Evolutionary conservation across 2,888 invertebrate species (phyloP), one percentile per base, ranked within the genome.

Genomic region (Cecidostiba fungosa): DNA sequence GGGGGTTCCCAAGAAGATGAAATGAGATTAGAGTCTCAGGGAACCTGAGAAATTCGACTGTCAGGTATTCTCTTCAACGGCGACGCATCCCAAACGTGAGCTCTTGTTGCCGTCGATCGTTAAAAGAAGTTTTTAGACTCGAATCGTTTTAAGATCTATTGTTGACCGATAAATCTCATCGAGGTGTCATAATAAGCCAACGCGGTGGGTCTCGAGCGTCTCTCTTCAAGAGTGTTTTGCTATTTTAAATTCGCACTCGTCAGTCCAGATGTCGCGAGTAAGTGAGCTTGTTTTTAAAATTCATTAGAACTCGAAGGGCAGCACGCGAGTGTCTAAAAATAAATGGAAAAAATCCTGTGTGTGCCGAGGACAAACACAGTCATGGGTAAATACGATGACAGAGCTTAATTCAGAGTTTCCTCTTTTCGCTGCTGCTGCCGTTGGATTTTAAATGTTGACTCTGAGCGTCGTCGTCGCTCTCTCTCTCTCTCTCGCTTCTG

Each of bases 401-500:
- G 62, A 23, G 72, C 66, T 82, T 66, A 77, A 66, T 73, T 82
- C 74, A n/a, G 39, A 82, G n/a, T 82, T 81, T 66, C 74, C 62
- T 82, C 74, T 29, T 74, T 43, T n/a, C 29, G 54, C 69, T 10
- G 29, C 23, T 23, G 69, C 39, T 29, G 23, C n/a, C 43, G 59
- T 62, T 29, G 80, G 39, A 73, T 73, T 81, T 81, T 72, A 39
- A 81, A 62, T 73, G 73, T 81, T 81, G 80, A 73, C 73, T 81
- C 26, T 23, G 39, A 12, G 23, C 54, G 23, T 29, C 66, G 26
- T 23, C 14, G 66, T n/a, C 59, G 8, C 23, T 23, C 59, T 59
- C 10, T n/a, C 54, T 59, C n/a, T n/a, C 54, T 54, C n/a, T 8
- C 59, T 59, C 59, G 4, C 23, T 2, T 23, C 23, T 59, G 10